phyloP scores from a whole-genome alignment of 2,113 vertebrate species.

The Origma solitaria region DNA sequence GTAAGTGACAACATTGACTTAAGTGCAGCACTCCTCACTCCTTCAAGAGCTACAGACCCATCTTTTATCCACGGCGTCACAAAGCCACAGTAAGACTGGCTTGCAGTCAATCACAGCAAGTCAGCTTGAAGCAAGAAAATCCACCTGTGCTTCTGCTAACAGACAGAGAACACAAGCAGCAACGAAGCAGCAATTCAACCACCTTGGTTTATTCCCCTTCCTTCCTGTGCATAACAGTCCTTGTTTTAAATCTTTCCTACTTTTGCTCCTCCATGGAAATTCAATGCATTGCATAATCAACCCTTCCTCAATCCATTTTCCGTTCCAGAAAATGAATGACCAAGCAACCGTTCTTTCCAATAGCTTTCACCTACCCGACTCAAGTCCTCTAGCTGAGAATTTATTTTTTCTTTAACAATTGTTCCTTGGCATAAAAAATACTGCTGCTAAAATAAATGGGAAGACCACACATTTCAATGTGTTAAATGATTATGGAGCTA shows the following conservation, averaged over 20 bases:
- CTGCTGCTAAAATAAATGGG: background rate
- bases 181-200: background rate
- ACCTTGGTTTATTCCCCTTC: background rate
- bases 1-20: background rate
- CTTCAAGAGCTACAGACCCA: background rate
- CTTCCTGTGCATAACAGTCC: too few relatives aligned
- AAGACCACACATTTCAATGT: rapidly evolving
- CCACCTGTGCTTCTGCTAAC: background rate
- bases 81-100: background rate
- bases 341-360: rapidly evolving
- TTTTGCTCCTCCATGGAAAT: background rate
- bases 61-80: background rate
- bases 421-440: background rate
- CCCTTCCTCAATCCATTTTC: background rate
- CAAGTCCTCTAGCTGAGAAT: background rate
- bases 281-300: background rate
- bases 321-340: background rate
- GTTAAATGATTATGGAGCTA: background rate
- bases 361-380: background rate
- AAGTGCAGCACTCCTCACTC: background rate
- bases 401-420: background rate
- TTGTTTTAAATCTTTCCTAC: background rate
- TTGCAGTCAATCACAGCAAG: background rate
- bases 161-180: background rate
- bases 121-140: background rate